Conservation (phyloP, 2,797 vertebrate genomes). For the Ctenopoma multispine region DNA sequence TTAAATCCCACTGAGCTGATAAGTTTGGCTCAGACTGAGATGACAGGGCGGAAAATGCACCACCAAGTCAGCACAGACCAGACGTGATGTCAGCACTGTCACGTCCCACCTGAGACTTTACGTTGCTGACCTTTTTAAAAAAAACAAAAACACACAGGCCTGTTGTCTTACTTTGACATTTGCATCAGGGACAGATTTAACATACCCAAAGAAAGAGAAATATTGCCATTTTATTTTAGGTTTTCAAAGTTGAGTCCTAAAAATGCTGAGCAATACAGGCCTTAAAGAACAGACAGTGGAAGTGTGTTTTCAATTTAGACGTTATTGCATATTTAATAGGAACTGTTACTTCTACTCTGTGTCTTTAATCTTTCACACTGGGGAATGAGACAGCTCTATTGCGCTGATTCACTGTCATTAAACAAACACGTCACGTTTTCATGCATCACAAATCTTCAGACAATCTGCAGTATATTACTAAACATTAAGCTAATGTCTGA, state of each 20-base stretch:
- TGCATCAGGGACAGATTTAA: slow-evolving; percentile 28
- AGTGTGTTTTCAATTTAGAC: slow-evolving; percentile 1
- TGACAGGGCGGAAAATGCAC: slow-evolving; percentile 8
- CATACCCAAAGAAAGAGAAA: slow-evolving; percentile 11
- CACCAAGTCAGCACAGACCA: slow-evolving; percentile 34
- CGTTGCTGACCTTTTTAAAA: slow-evolving; percentile 45
- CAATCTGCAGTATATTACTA: background rate
- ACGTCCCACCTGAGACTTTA: slow-evolving; percentile 27
- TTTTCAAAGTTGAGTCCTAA: background rate
- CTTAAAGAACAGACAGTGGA: background rate
- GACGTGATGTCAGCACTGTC: slow-evolving; percentile 46
- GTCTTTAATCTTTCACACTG: too few relatives aligned
- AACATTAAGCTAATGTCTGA: slow-evolving; percentile 9
- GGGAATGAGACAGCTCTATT: background rate
- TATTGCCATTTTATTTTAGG: background rate
- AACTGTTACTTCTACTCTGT: background rate
- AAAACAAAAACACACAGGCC: background rate
- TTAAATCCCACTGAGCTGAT: slow-evolving; percentile 46
- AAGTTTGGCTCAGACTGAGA: slow-evolving; percentile 46
- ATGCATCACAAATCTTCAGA: background rate
- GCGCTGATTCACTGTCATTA: background rate
- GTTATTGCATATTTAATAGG: background rate
- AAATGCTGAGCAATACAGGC: slow-evolving; percentile 16
- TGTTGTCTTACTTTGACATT: slow-evolving; percentile 30
- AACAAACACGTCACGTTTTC: background rate